Evolutionary conservation across 53 echinoderm and acorn worm species (phyloP), one percentile per base, ranked within the genome.

Genomic region (Echinometra lucunter): DNA sequence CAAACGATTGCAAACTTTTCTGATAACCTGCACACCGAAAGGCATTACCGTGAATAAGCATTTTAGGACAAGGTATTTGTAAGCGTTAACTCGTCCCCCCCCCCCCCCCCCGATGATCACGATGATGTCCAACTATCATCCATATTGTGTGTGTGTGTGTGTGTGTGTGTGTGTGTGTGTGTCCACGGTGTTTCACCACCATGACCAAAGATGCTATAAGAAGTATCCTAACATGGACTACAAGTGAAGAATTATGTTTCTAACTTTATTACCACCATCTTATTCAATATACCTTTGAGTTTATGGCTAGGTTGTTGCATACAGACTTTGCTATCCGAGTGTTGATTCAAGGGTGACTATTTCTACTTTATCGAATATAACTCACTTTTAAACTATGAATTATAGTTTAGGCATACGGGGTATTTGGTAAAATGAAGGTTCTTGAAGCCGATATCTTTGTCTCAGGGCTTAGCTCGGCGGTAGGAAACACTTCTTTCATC

Each of bases 261-360:
- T 69, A 32, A 7, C 1, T 69, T 69, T 69, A 7, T 3, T 69
- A 32, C 3, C 32, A 32, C 19, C 8, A 42, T 38, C 35, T 8
- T 7, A 35, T 7, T 78, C 23, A 19, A 4, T 42, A 42, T 42
- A 38, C 78, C 78, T 78, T 40, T 38, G 38, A 78, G 19, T 78
- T 42, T 78, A 78, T 69, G 69, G 34, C 11, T 69, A 63, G 23
- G 63, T 78, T 78, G 21, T 78, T 78, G 3, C 0, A 78, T 38
- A 78, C 38, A 78, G 78, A 78, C 78, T 78, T 78, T 78, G 78
- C 78, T 78, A 78, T 78, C 42, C 42, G 40, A 2, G 38, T 78
- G 78, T 78, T 78, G 78, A 42, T 78, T 42, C 35, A 18, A 38
- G 17, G 0, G 34, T 69, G 0, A 69, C 32, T 34, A 9, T 69